A percentile compares a stretch with the other conserved stretches of the same genome.
Evolutionary conservation across 1,140 invertebrate genomes (phyloP).

Genomic region (Trachelipus rathkii): DNA sequence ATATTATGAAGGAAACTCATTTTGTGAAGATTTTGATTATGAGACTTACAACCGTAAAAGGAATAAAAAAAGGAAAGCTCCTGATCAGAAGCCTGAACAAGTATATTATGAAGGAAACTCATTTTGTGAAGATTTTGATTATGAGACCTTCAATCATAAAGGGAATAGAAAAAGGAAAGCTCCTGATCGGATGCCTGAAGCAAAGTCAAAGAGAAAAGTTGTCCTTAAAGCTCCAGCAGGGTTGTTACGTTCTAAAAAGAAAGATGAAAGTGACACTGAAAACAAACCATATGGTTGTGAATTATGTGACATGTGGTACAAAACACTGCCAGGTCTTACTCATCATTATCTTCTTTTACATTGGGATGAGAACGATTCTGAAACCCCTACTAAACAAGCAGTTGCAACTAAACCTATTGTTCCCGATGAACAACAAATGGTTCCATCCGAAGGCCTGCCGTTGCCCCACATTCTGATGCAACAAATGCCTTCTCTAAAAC

Average conservation of each 20-base stretch:
- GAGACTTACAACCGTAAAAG: slow-evolving; percentile 35
- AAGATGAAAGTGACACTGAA: slow-evolving; percentile 2
- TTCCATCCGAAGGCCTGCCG: slow-evolving; percentile 43
- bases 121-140: slow-evolving; percentile 36
- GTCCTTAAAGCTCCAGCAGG: not conserved
- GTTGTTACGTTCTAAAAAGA: not conserved
- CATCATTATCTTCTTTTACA: slow-evolving; percentile 97
- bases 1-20: slow-evolving; percentile 26
- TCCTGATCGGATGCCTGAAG: slow-evolving; percentile 31
- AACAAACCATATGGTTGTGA: slow-evolving; percentile 1
- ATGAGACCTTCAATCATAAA: slow-evolving; percentile 34
- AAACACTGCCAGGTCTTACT: slow-evolving; percentile 90
- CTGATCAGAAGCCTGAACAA: slow-evolving; percentile 33
- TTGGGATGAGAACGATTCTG: slow-evolving; percentile 57
- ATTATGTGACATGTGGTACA: slow-evolving; percentile 91
- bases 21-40: slow-evolving; percentile 38
- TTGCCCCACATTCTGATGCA: slow-evolving; percentile 30
- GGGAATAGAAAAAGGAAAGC: slow-evolving; percentile 34
- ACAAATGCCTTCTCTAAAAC: not conserved
- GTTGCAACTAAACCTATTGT: slow-evolving; percentile 27
- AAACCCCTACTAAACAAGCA: not conserved
- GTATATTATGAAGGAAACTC: slow-evolving; percentile 28
- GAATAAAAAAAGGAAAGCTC: slow-evolving; percentile 32
- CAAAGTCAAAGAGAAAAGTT: not conserved
- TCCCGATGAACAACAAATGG: slow-evolving; percentile 43